Evolutionary conservation across 2,888 invertebrate genomes (phyloP).

Genomic region (Nezara viridula): DNA sequence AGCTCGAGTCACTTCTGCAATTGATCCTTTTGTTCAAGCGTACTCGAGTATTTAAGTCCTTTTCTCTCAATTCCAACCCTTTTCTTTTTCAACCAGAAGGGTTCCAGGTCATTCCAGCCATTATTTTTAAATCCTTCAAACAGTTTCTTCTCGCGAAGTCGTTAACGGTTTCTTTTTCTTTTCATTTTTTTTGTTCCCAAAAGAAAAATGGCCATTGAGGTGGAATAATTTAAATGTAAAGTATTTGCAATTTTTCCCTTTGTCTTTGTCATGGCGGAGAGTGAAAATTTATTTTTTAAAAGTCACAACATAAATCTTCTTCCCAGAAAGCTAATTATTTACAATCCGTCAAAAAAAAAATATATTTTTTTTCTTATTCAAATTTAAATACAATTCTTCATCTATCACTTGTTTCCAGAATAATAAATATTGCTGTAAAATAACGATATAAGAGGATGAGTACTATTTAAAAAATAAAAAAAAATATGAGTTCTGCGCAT

Average conservation of each 20-base stretch:
- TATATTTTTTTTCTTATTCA: not conserved
- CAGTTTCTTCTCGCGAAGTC: conserved; percentile 32
- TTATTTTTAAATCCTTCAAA: conserved; percentile 49
- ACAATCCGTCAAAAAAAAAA: not conserved
- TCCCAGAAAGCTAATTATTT: not conserved
- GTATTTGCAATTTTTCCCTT: not conserved
- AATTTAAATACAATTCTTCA: not conserved
- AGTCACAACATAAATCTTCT: not conserved
- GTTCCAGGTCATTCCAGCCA: conserved; percentile 24
- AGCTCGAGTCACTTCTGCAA: not conserved
- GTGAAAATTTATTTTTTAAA: not conserved
- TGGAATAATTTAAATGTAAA: conserved; percentile 47
- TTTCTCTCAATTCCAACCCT: conserved; percentile 41
- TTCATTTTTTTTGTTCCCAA: not conserved
- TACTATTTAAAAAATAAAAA: too few relatives aligned
- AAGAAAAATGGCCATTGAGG: conserved; percentile 27
- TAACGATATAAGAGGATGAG: too few relatives aligned
- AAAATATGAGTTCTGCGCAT: too few relatives aligned
- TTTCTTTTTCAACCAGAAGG: not conserved
- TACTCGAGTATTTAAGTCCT: conserved; percentile 16
- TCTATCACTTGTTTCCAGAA: too few relatives aligned
- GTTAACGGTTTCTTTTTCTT: conserved; percentile 28
- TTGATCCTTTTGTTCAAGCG: conserved; percentile 39
- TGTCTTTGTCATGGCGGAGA: not conserved
- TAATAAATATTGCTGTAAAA: too few relatives aligned